These are phyloP conservation scores for Acanthosepion esculentum DNA, from an alignment of 2,888 invertebrate species.

Conservation along the genomic window DNA sequence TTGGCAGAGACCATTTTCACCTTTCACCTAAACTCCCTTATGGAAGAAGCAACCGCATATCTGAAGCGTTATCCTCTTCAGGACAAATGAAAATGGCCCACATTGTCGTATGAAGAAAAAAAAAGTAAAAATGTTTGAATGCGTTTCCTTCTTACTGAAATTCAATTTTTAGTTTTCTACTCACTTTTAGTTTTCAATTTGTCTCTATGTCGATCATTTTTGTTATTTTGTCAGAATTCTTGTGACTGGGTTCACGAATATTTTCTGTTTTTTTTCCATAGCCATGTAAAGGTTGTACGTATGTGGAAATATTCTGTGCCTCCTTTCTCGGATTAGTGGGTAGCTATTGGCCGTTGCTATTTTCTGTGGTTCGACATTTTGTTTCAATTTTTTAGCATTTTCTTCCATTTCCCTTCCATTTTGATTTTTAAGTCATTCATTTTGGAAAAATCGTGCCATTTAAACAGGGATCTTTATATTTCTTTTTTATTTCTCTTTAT, in stretches of 20 bases:
- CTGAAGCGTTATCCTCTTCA: not conserved
- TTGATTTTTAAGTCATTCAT: no score
- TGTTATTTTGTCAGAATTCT: not conserved
- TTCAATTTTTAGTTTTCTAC: not conserved
- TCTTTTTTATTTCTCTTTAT: no score
- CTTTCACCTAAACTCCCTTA: not conserved
- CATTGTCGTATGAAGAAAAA: not conserved
- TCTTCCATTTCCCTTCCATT: no score
- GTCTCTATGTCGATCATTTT: not conserved
- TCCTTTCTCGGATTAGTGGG: not conserved
- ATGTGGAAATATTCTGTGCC: not conserved
- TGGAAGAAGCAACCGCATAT: not conserved
- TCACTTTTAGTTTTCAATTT: not conserved
- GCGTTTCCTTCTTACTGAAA: not conserved
- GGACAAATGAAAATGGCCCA: not conserved
- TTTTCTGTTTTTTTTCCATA: not conserved
- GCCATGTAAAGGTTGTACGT: not conserved
- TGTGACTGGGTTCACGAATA: not conserved
- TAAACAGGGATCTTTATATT: no score
- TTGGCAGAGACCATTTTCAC: not conserved
- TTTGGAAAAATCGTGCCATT: no score
- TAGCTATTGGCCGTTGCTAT: not conserved
- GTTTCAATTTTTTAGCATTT: no score
- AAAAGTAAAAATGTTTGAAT: not conserved
- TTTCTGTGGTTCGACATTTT: no score